phyloP scores from a whole-genome alignment of 2,888 invertebrate species.

The Troilus luridus region DNA sequence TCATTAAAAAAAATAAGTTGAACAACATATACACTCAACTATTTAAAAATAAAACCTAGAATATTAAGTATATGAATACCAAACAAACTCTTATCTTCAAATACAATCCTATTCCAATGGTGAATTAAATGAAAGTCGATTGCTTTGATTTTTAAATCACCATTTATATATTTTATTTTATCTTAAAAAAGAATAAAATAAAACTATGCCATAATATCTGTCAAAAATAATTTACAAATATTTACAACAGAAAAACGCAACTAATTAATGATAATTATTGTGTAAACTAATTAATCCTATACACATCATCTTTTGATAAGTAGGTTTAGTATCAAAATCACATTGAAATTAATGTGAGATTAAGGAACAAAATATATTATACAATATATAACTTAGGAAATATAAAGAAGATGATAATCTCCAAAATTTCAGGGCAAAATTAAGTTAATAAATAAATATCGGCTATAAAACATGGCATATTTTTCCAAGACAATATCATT shows the following conservation, averaged over 20 bases:
- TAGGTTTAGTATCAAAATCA: constrained; percentile 15
- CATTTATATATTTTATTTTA: constrained; percentile 28
- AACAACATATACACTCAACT: background rate
- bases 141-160: constrained; percentile 25
- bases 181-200: constrained; percentile 43
- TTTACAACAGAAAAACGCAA: constrained; percentile 38
- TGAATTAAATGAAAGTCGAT: constrained; percentile 13
- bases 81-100: background rate
- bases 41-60: constrained; percentile 23
- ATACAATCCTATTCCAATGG: constrained; percentile 28
- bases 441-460: background rate
- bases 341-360: constrained; percentile 32
- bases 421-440: background rate
- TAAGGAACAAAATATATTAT: constrained; percentile 31
- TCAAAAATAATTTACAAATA: constrained; percentile 46
- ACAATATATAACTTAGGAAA: background rate
- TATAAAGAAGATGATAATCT: constrained; percentile 7
- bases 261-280: background rate
- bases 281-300: constrained; percentile 6
- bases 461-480: background rate
- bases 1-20: background rate
- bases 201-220: constrained; percentile 18
- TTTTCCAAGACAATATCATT: background rate
- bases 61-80: background rate
- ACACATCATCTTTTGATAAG: constrained; percentile 1